These are phyloP conservation scores for Acanthurus tractus DNA, from an alignment of 2,797 vertebrate species.

Conservation along the genomic window DNA sequence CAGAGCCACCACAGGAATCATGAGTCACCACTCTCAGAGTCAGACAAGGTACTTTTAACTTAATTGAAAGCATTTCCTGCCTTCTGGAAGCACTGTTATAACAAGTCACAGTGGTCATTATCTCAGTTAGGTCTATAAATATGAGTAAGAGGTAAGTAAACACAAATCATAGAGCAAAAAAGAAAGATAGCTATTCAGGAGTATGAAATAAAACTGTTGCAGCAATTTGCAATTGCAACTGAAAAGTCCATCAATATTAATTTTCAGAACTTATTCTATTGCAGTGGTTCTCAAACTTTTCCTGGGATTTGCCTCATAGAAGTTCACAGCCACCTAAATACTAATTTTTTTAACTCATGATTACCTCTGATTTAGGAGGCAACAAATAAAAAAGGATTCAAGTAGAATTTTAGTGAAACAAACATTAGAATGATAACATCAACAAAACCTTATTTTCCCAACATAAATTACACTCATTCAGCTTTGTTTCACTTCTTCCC, in stretches of 20 bases:
- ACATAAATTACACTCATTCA: too few species aligned
- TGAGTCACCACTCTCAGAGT: background rate
- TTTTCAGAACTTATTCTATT: background rate
- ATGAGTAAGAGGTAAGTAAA: background rate
- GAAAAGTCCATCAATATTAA: background rate
- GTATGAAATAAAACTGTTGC: background rate
- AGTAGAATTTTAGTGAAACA: too few species aligned
- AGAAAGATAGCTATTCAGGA: background rate
- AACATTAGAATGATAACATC: too few species aligned
- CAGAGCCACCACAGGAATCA: background rate
- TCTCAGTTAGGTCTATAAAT: background rate
- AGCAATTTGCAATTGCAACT: background rate
- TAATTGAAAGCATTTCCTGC: background rate
- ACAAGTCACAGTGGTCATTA: background rate
- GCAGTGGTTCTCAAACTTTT: too few species aligned
- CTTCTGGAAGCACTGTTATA: background rate
- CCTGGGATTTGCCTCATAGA: too few species aligned
- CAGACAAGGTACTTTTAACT: background rate
- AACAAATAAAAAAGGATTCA: too few species aligned
- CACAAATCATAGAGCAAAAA: background rate
- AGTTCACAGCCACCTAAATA: too few species aligned
- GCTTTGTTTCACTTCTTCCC: too few species aligned
- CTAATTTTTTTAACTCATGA: too few species aligned
- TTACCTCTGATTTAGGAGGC: too few species aligned
- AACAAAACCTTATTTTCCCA: too few species aligned